Evolutionary conservation across 2,797 vertebrate genomes (phyloP).

Genomic region (Notoglanidium macrostoma): DNA sequence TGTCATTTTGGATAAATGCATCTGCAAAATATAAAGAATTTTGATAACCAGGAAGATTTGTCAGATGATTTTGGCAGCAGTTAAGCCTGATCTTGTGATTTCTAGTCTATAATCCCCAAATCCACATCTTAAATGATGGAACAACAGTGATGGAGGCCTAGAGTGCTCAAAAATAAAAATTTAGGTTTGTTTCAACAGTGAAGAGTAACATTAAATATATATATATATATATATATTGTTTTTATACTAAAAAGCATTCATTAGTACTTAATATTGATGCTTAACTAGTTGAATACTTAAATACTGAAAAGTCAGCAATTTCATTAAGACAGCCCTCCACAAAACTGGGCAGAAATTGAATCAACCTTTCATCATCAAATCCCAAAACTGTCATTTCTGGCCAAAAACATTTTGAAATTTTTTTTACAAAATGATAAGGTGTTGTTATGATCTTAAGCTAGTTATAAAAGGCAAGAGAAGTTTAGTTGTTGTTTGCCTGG

Average conservation of each 20-base stretch:
- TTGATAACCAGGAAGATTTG: neutral
- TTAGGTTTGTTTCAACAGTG: neutral
- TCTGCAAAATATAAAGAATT: neutral
- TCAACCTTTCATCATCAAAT: neutral
- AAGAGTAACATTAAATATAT: neutral
- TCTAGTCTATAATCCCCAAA: neutral
- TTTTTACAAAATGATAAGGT: neutral
- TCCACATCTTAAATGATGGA: neutral
- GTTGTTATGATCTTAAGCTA: neutral
- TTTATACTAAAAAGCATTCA: neutral
- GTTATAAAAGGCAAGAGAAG: neutral
- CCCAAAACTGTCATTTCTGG: neutral
- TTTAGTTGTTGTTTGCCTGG: neutral
- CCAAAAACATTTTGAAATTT: neutral
- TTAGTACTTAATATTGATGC: neutral
- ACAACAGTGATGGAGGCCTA: neutral
- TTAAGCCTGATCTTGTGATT: neutral
- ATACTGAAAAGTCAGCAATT: neutral
- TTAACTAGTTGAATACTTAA: neutral
- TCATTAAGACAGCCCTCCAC: neutral
- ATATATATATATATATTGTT: neutral
- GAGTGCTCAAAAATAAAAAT: neutral
- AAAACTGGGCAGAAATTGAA: neutral
- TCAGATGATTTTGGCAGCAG: neutral
- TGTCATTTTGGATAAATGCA: neutral